Evolutionary conservation across 2,888 invertebrate genomes (phyloP), one percentile per base, ranked within the genome.

Genomic region (Drosophila differens): DNA sequence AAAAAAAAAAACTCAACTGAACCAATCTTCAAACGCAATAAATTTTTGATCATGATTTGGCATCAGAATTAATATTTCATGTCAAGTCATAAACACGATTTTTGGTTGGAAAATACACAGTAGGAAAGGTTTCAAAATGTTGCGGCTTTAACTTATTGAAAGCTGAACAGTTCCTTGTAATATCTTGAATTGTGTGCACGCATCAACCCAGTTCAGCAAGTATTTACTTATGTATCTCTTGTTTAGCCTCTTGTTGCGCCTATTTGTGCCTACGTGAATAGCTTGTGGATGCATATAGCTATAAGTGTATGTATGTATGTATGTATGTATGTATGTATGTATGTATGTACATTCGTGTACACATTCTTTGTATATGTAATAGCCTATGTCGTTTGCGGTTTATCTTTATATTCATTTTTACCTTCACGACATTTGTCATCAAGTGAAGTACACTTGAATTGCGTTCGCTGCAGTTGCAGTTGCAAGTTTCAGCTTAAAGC

Each of bases 391-490:
- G 76, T 74, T 71, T 84, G 84, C 57, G 86, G 86, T 76, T 89
- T 83, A 68, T 79, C 79, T 70, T 72, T 74, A 64, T 74, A 64
- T 70, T 53, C 51, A 19, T 64, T 58, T 72, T 67, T 81, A 71
- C 62, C 74, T 78, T 66, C 39, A 70, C 60, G 62, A 70, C 70
- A 74, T 85, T 84, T 85, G 77, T 72, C 89, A 74, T 74, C 74
- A 63, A 47, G 54, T 73, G 68, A 68, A 89, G 84, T 81, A 82
- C 81, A 70, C 87, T 89, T 79, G 84, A 81, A 83, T 75, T 86
- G 81, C 70, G 61, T 52, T 81, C 69, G 57, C 75, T 78, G 78
- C 73, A 67, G 47, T 66, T 67, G 81, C 69, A 66, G 68, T 49
- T 60, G 61, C 74, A 70, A 67, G 66, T 70, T 84, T 62, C 68